Conservation (phyloP, 2,797 vertebrate genomes). For the Microchirus variegatus region DNA sequence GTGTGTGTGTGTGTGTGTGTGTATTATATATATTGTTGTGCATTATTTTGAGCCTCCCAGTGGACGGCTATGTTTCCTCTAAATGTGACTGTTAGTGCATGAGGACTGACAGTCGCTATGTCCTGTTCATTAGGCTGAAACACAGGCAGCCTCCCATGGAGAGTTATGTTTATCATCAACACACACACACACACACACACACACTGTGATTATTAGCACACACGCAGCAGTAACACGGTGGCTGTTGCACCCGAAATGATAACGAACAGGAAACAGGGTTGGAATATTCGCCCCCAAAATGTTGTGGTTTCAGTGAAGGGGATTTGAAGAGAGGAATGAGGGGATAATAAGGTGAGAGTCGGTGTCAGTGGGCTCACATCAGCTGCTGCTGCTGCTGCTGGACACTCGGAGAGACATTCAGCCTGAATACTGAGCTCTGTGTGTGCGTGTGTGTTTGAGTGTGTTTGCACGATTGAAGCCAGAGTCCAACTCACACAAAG, state of each 20-base stretch:
- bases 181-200: conserved; percentile 34
- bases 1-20: not conserved
- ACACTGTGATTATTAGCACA: conserved; percentile 67
- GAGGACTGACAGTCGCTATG: conserved; percentile 60
- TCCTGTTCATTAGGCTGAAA: conserved; percentile 67
- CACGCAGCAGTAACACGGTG: conserved; percentile 12
- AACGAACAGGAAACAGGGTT: conserved; percentile 21
- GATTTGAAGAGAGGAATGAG: conserved; percentile 7
- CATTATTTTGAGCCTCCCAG: conserved; percentile 41
- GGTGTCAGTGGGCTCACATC: conserved; percentile 8
- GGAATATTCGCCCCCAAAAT: conserved; percentile 8
- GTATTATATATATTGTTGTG: conserved; percentile 27
- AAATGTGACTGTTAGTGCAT: conserved; percentile 46
- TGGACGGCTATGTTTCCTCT: conserved; percentile 24
- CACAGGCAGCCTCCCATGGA: conserved; percentile 50
- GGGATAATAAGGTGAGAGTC: conserved; percentile 21
- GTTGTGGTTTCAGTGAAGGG: conserved; percentile 16
- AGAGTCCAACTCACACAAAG: conserved; percentile 17
- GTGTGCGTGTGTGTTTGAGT: not conserved
- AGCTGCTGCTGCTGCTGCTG: conserved; percentile 20
- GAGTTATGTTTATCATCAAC: conserved; percentile 63
- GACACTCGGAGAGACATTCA: conserved; percentile 34
- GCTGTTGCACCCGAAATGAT: conserved; percentile 27
- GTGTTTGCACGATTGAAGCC: not conserved
- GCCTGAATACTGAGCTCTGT: conserved; percentile 33